These are phyloP conservation scores for Cebidichthys violaceus DNA, from an alignment of 2,113 vertebrate species.

Conservation along the genomic window DNA sequence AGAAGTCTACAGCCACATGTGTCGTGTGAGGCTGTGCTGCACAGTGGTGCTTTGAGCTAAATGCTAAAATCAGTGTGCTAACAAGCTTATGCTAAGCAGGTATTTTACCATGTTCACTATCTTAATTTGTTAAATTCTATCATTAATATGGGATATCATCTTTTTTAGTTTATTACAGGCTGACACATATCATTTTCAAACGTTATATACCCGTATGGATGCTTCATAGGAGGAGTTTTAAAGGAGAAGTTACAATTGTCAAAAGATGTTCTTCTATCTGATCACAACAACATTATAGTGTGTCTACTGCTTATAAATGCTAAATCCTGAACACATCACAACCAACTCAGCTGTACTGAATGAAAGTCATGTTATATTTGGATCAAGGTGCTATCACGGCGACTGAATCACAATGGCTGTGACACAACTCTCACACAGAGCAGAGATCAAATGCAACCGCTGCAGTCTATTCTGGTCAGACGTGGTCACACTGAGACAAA, in stretches of 20 bases:
- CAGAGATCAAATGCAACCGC: constrained; percentile 30
- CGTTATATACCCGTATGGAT: not conserved
- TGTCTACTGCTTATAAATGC: not conserved
- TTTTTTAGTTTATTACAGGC: not conserved
- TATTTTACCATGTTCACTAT: constrained; percentile 1
- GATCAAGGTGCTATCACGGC: constrained; percentile 16
- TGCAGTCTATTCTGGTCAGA: constrained; percentile 51
- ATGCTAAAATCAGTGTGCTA: not conserved
- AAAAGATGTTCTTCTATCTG: not conserved
- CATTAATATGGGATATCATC: not conserved
- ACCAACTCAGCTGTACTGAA: not conserved
- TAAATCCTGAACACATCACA: not conserved
- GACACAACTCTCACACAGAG: constrained; percentile 20
- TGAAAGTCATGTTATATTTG: constrained; percentile 42
- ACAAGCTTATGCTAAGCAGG: not conserved
- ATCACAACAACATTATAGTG: not conserved
- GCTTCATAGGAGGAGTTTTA: not conserved
- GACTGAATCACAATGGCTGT: constrained; percentile 19
- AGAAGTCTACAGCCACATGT: not conserved
- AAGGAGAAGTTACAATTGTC: not conserved
- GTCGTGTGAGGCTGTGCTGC: not conserved
- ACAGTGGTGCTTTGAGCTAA: not conserved
- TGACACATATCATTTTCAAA: not conserved
- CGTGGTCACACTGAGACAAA: constrained; percentile 35
- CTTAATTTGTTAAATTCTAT: not conserved